phyloP scores from a whole-genome alignment of 2,888 invertebrate species.

The Amblyteles armatorius region DNA sequence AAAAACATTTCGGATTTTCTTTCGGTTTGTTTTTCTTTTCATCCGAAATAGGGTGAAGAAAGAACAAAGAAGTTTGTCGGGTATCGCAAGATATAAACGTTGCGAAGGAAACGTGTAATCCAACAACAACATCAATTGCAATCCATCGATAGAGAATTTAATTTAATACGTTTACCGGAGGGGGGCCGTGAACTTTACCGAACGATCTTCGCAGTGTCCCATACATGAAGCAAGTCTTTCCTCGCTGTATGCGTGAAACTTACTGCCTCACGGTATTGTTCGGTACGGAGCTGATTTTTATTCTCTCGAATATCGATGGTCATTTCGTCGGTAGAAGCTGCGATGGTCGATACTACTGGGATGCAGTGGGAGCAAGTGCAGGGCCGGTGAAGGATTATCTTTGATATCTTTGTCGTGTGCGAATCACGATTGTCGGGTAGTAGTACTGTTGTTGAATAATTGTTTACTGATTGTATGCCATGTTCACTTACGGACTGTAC shows the following conservation, averaged over 20 bases:
- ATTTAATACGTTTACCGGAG: slow-evolving; percentile 61
- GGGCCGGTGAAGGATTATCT: slow-evolving; percentile 56
- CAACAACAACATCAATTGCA: slow-evolving; percentile 58
- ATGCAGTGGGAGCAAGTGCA: slow-evolving; percentile 56
- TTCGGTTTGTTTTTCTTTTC: slow-evolving; percentile 53
- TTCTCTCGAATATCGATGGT: slow-evolving; percentile 77
- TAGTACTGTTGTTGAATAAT: slow-evolving; percentile 65
- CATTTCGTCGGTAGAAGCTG: slow-evolving; percentile 78
- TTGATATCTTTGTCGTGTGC: slow-evolving; percentile 63
- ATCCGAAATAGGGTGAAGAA: slow-evolving; percentile 27
- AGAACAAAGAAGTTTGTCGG: slow-evolving; percentile 47
- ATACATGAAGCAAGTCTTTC: slow-evolving; percentile 81
- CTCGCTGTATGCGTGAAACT: slow-evolving; percentile 77
- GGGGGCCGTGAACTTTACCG: slow-evolving; percentile 65
- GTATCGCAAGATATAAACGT: slow-evolving; percentile 33
- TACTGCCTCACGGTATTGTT: slow-evolving; percentile 74
- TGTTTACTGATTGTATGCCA: slow-evolving; percentile 72
- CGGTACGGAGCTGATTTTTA: slow-evolving; percentile 70
- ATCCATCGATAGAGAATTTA: slow-evolving; percentile 32
- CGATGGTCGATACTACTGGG: slow-evolving; percentile 69
- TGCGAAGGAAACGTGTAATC: slow-evolving; percentile 46
- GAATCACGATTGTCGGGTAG: slow-evolving; percentile 47
- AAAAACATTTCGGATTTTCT: slow-evolving; percentile 45
- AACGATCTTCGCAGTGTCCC: slow-evolving; percentile 73
- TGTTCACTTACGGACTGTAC: slow-evolving; percentile 79